Conservation (phyloP, 2,888 invertebrate species). For the Apocheima hispidaria region DNA sequence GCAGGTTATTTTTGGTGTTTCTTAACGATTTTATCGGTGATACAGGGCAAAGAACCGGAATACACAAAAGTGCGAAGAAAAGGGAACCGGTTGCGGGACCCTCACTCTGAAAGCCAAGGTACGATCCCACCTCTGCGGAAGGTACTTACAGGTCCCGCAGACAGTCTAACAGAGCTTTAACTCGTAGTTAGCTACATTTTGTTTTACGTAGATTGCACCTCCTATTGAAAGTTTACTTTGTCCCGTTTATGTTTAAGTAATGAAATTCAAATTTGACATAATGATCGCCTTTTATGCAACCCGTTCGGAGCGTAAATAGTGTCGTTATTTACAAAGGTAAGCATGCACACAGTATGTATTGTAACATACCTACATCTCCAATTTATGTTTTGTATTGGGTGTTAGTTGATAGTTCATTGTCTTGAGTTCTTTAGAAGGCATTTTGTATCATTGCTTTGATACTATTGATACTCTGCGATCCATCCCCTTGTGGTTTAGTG, state of each 20-base stretch:
- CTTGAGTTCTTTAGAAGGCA: constrained; percentile 37
- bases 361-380: constrained; percentile 38
- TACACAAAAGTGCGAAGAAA: constrained; percentile 94
- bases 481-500: constrained; percentile 31
- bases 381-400: constrained; percentile 42
- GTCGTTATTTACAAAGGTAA: constrained; percentile 85
- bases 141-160: constrained; percentile 35
- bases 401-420: constrained; percentile 41
- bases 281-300: constrained; percentile 85
- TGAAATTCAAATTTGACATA: constrained; percentile 81
- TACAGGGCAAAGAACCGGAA: constrained; percentile 92
- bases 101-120: constrained; percentile 95
- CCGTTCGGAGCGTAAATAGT: constrained; percentile 84
- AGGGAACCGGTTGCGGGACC: constrained; percentile 91
- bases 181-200: constrained; percentile 81
- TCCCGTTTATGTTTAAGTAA: constrained; percentile 78
- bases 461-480: constrained; percentile 28
- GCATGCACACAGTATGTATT: constrained; percentile 82
- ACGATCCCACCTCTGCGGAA: constrained; percentile 45
- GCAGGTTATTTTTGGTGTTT: not conserved
- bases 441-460: constrained; percentile 39
- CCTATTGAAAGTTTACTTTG: constrained; percentile 75
- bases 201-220: constrained; percentile 81
- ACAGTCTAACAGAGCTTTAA: constrained; percentile 66
- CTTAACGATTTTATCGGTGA: not conserved